A percentile compares a stretch with the other conserved stretches of the same genome.
phyloP scores from a whole-genome alignment of 2,797 vertebrate species.

The Naso thynnoides region DNA sequence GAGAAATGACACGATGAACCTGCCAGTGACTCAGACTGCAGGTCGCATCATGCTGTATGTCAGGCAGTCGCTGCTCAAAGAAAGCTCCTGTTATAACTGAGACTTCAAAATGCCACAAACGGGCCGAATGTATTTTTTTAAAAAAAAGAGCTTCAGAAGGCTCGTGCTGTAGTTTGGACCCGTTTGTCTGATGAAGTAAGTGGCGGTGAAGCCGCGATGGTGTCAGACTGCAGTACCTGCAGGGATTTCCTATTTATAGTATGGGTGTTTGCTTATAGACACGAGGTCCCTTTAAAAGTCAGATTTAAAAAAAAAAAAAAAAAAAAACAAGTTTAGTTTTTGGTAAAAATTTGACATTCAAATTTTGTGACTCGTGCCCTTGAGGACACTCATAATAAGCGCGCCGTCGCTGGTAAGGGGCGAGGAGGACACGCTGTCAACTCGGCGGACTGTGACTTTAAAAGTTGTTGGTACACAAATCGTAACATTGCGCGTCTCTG shows the following conservation, averaged over 20 bases:
- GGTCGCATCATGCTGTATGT: background rate
- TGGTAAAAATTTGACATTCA: too few relatives aligned
- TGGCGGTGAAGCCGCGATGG: background rate
- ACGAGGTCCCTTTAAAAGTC: too few relatives aligned
- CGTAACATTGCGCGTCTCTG: background rate
- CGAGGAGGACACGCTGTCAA: background rate
- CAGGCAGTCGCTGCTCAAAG: background rate
- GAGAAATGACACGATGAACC: background rate
- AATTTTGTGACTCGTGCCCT: too few relatives aligned
- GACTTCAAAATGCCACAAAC: background rate
- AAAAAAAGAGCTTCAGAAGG: background rate
- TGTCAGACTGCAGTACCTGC: slow-evolving; percentile 14
- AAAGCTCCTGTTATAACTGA: background rate
- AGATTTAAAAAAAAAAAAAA: too few relatives aligned
- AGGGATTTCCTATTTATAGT: slow-evolving; percentile 13
- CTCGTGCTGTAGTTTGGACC: background rate
- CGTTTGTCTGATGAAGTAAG: background rate
- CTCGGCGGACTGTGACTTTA: background rate
- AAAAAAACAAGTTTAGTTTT: too few relatives aligned
- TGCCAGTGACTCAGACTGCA: background rate
- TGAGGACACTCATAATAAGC: background rate
- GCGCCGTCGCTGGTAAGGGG: slow-evolving; percentile 9
- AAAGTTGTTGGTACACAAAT: background rate
- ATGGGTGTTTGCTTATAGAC: background rate
- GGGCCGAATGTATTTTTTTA: background rate